Evolutionary conservation across 2,888 invertebrate species (phyloP), one percentile per base, ranked within the genome.

Genomic region (Rhamphomyia laevipes): DNA sequence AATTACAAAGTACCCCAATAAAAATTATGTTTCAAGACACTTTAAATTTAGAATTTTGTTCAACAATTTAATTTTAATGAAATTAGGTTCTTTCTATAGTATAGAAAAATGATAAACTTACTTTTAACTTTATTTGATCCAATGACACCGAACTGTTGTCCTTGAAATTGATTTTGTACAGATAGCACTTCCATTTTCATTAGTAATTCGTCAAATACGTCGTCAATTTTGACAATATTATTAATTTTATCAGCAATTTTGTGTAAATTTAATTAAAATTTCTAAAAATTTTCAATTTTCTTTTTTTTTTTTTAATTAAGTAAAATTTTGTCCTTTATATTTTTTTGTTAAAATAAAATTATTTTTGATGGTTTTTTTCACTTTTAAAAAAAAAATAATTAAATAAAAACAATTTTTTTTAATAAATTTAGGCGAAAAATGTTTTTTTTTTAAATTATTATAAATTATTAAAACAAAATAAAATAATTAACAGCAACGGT

Each of bases 141-240:
- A 56, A 71, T 66, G 56, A 68, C 69, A 61, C 77, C 81, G 75
- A 84, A 85, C 75, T 81, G 77, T 75, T 81, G 81, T 68, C 83
- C 82, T 71, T 77, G 80, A 72, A 81, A 79, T 73, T 79, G 80
- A 74, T 78, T 84, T 71, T 81, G 80, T 69, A 84, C 81, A 70
- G 84, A 80, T 70, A 86, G 77, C 72, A 86, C 81, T 77, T 86
- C 86, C 86, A 86, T 86, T 70, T 77, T 80, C 69, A 70, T 69
- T 48, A 61, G 59, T 58, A 64, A 53, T 57, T 64, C 63, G 57
- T 62, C 61, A 51, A 63, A 62, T 49, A 64, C 60, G 55, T 63
- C 61, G 62, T 64, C 65, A 59, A 64, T 63, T 57, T 63, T 60
- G 61, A 61, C 42, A 30, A 45, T 42, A 31, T 50, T 46, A 27